Evolutionary conservation across 2,888 invertebrate genomes (phyloP), one percentile per base, ranked within the genome.

Genomic region (Pristionchus maxplancki): DNA sequence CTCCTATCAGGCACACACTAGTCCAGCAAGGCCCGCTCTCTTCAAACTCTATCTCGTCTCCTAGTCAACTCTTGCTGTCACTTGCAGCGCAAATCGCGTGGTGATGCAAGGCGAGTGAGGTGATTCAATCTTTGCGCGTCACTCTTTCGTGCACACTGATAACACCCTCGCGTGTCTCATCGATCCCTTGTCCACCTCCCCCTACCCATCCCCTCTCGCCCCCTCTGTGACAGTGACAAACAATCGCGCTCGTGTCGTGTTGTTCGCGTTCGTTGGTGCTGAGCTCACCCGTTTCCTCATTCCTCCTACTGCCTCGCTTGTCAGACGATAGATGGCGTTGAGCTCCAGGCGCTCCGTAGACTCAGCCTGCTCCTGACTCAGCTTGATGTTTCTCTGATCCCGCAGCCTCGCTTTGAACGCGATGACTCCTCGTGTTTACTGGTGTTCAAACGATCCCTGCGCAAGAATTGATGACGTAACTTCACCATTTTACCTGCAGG

Each of bases 51-150:
- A 5, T 64, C 13, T 6, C 17, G 58, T 28, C 64, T 64, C 28
- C n/a, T n/a, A n/a, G n/a, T n/a, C n/a, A n/a, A n/a, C 13, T 64
- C 64, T 28, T 64, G 28, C 64, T 28, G 11, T 34, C 13, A 13
- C 34, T 9, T 74, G 71, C 71, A 74, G 28, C 40, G 71, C n/a
- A n/a, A 9, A 37, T 1, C 13, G 34, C 71, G 71, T 17, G 11
- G 64, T 74, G 71, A 74, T 67, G 67, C 67, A 67, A 67, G 34
- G 0, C 2, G 31, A 3, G 24, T 37, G 20, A 8, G 40, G 2
- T 74, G 71, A 74, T 74, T 74, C 71, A 74, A 64, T 64, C 31
- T 11, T 24, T 1, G 71, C 71, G 67, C 71, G 71, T 74, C 71
- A 40, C n/a, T 64, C 44, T 50, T 44, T 6, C 28, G n/a, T 44